Evolutionary conservation across 1,140 invertebrate genomes (phyloP).

Genomic region (Psix sp.): DNA sequence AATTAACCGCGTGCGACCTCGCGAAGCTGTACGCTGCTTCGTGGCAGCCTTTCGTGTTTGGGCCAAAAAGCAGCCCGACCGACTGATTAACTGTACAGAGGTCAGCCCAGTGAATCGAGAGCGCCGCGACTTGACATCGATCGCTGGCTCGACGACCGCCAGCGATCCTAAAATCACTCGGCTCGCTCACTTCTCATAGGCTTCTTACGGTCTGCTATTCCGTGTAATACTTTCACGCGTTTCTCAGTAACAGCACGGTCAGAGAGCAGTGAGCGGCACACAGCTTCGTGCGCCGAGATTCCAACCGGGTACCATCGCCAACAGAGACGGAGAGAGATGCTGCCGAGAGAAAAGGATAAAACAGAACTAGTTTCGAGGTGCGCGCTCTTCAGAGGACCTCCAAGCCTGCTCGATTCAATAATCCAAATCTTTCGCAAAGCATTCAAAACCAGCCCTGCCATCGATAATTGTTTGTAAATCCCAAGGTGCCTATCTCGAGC

Average conservation of each 20-base stretch:
- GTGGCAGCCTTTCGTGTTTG: too few relatives aligned
- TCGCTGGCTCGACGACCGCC: background rate
- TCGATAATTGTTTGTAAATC: conserved; percentile 1
- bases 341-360: conserved; percentile 22
- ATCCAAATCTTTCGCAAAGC: conserved; percentile 35
- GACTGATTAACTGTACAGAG: too few relatives aligned
- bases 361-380: conserved; percentile 44
- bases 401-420: conserved; percentile 42
- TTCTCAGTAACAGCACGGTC: conserved; percentile 51
- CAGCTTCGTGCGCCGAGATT: conserved; percentile 45
- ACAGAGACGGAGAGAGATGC: conserved; percentile 21
- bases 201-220: conserved; percentile 31
- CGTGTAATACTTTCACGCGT: conserved; percentile 57
- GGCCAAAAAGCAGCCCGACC: too few relatives aligned
- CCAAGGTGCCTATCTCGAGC: too few relatives aligned
- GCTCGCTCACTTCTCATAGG: conserved; percentile 50
- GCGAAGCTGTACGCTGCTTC: too few relatives aligned
- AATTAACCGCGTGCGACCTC: too few relatives aligned
- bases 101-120: too few relatives aligned
- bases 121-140: background rate
- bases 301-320: conserved; percentile 41
- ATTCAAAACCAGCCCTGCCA: background rate
- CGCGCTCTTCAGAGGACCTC: conserved; percentile 17
- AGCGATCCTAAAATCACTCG: conserved; percentile 49
- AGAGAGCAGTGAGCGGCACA: conserved; percentile 29